Evolutionary conservation across 1,140 invertebrate species (phyloP).

Genomic region (Camponotus floridanus): DNA sequence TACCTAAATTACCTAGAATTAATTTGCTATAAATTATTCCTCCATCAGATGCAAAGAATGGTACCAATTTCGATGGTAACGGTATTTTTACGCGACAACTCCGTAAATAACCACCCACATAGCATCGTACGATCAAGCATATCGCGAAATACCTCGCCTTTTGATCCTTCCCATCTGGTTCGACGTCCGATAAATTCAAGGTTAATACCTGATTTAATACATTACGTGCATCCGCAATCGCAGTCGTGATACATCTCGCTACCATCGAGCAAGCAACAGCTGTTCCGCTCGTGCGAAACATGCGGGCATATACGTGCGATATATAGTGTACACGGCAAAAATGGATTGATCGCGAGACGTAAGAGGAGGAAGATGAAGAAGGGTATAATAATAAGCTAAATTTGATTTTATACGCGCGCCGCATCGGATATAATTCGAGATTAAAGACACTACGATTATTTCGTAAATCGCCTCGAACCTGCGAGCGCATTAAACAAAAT

Average conservation of each 20-base stretch:
- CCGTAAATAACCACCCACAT: constrained; percentile 36
- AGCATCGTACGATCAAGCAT: neutral
- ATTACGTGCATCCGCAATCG: constrained; percentile 22
- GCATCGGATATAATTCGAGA: constrained; percentile 39
- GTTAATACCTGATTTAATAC: constrained; percentile 27
- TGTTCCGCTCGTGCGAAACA: neutral
- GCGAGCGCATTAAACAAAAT: constrained; percentile 70
- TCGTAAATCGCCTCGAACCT: constrained; percentile 59
- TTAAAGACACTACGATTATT: constrained; percentile 73
- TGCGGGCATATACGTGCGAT: neutral
- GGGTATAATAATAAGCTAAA: constrained; percentile 34
- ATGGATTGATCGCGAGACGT: neutral
- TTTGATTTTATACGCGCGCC: constrained; percentile 43
- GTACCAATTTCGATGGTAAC: constrained; percentile 2
- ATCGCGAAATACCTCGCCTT: constrained; percentile 18
- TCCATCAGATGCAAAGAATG: neutral
- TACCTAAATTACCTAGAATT: neutral
- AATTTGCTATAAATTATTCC: neutral
- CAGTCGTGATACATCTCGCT: neutral
- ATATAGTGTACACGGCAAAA: neutral
- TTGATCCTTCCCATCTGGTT: constrained; percentile 10
- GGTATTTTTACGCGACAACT: constrained; percentile 28
- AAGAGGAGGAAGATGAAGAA: constrained; percentile 14
- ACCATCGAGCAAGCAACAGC: neutral
- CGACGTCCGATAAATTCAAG: constrained; percentile 28